A percentile compares a stretch with the other conserved stretches of the same genome.
These are phyloP conservation scores for Sclerodermus sp. DNA, from an alignment of 2,888 invertebrate genomes.

Conservation along the genomic window DNA sequence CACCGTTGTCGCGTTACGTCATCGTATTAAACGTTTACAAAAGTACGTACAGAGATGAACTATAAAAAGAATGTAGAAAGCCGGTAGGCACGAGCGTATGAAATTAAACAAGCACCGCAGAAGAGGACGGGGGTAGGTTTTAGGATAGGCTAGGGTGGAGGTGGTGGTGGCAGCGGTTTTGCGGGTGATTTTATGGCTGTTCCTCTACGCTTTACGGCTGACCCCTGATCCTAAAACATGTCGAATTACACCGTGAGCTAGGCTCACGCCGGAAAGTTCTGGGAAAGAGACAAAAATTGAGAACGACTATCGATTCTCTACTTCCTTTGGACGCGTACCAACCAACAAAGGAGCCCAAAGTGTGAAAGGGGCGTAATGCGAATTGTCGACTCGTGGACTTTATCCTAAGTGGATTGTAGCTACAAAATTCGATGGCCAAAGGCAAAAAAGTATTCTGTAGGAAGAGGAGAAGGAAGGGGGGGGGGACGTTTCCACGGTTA, in stretches of 20 bases:
- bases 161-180: constrained; percentile 30
- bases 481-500: too few species aligned
- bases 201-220: constrained; percentile 41
- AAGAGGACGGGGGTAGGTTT: constrained; percentile 5
- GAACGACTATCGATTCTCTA: constrained; percentile 26
- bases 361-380: constrained; percentile 3
- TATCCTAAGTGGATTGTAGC: too few species aligned
- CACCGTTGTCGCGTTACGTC: too few species aligned
- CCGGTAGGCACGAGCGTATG: too few species aligned
- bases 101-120: too few species aligned
- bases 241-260: constrained; percentile 39
- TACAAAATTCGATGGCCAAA: too few species aligned
- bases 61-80: too few species aligned
- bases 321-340: constrained; percentile 28
- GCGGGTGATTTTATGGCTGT: constrained; percentile 39
- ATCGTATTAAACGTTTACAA: too few species aligned
- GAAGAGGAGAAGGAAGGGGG: too few species aligned
- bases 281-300: constrained; percentile 31
- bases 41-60: too few species aligned
- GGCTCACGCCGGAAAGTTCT: too few species aligned
- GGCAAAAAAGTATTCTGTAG: too few species aligned
- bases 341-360: constrained; percentile 2
- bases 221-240: constrained; percentile 45
- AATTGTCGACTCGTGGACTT: constrained; percentile 1
- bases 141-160: constrained; percentile 3